phyloP scores from a whole-genome alignment of 2,888 invertebrate species.

The Chloroclysta siterata region DNA sequence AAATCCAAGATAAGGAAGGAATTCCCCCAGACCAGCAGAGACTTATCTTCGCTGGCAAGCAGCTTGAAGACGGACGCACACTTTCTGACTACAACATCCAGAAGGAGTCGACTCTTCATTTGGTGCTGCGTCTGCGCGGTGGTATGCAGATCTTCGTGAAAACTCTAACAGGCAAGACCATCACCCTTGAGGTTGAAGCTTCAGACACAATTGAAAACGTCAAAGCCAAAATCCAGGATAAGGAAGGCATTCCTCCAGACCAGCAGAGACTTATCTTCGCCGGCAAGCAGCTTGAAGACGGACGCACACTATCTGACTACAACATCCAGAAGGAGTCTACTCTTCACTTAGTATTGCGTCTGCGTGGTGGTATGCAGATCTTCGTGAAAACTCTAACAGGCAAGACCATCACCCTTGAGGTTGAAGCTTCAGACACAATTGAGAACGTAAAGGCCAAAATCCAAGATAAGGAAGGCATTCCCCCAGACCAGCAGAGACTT shows the following conservation, averaged over 20 bases:
- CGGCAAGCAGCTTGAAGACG: constrained; percentile 88
- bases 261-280: constrained; percentile 87
- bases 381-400: constrained; percentile 42
- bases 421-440: constrained; percentile 40
- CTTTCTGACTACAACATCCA: constrained; percentile 52
- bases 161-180: constrained; percentile 85
- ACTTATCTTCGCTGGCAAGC: constrained; percentile 50
- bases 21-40: constrained; percentile 53
- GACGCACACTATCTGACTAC: constrained; percentile 70
- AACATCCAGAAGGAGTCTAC: constrained; percentile 43
- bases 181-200: constrained; percentile 83
- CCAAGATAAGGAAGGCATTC: constrained; percentile 44
- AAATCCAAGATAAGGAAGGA: constrained; percentile 52
- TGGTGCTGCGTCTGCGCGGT: constrained; percentile 49
- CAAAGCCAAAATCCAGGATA: constrained; percentile 84
- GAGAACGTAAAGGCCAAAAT: constrained; percentile 43
- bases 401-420: constrained; percentile 41
- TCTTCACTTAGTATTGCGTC: constrained; percentile 38
- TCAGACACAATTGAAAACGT: constrained; percentile 87
- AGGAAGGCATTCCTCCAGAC: constrained; percentile 83
- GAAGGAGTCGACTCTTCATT: constrained; percentile 50
- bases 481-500: constrained; percentile 42
- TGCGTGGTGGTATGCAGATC: constrained; percentile 43
- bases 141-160: constrained; percentile 86
- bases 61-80: constrained; percentile 50